These are phyloP conservation scores for Coptodon bakossiorum DNA, from an alignment of 2,113 vertebrate species.

Conservation along the genomic window DNA sequence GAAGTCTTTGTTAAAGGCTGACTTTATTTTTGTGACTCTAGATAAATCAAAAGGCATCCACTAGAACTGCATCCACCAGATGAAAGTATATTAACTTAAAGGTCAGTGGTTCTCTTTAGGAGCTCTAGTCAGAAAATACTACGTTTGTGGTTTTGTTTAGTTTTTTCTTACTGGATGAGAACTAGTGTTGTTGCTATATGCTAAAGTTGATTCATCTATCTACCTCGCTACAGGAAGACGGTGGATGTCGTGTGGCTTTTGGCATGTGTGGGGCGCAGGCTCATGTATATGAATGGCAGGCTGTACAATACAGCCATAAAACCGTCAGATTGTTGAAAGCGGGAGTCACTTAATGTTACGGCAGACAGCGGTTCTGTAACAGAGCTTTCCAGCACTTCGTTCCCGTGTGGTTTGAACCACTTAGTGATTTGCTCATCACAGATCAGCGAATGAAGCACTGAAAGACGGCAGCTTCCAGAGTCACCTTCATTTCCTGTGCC, in stretches of 20 bases:
- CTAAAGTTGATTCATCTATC: neutral
- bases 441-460: neutral
- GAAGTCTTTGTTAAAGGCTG: neutral
- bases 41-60: neutral
- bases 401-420: constrained; percentile 15
- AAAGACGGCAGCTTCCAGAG: neutral
- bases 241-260: neutral
- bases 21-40: neutral
- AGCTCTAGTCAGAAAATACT: neutral
- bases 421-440: constrained; percentile 40
- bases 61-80: neutral
- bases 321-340: constrained; percentile 48
- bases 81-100: neutral
- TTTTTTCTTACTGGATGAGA: neutral
- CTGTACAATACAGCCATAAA: constrained; percentile 45
- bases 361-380: constrained; percentile 15
- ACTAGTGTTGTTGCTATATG: neutral
- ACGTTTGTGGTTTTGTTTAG: neutral
- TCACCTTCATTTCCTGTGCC: neutral
- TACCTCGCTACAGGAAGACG: neutral
- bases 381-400: constrained; percentile 15
- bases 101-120: neutral
- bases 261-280: neutral
- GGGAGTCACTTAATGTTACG: constrained; percentile 46
- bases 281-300: constrained; percentile 40